Base-by-base conservation (phyloP, 2,113 vertebrate genomes). In the rat (Rattus norvegicus) region DNA sequence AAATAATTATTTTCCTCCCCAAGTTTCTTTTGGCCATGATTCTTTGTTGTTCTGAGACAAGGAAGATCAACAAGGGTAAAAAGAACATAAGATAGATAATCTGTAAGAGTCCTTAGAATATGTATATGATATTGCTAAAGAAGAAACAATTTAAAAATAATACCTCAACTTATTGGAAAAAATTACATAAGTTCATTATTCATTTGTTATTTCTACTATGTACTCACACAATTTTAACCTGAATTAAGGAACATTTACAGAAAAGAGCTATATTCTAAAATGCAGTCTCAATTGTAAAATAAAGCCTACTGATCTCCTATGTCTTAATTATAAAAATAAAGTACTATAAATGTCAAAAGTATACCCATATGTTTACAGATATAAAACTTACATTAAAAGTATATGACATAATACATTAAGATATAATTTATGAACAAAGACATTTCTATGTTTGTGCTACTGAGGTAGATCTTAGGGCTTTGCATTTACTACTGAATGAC, bases 171-270 rank as follows among this genome's bases (percentile, higher is more conserved):
- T 81, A 59, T 12, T 33, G 7, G 5, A 22, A 77, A 36, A 81
- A 56, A 80, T 80, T 4, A 59, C 10, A 12, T 56, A 81, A 81
- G 7, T n/a, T 3, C 4, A n/a, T 56, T 83, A 20, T 5, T 49
- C 13, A 30, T 43, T 43, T 54, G 0, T 52, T 17, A 28, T 5
- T 17, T 43, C n/a, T 94, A 83, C 75, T 73, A 10, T 28, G 28
- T 73, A 69, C 59, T 13, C 83, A 26, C 85, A 67, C 30, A 95
- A 69, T 94, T 85, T 47, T 96, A 89, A 91, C 24, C 20, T 87
- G 67, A 92, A 92, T 49, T 59, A 92, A 84, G 13, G 3, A 92
- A 72, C 30, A 89, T 69, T 79, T 73, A 14, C 59, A 65, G 92
- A 2, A 63, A n/a, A 52, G 17, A 73, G 2, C 12, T 79, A 54